Evolutionary conservation across 1,140 invertebrate species (phyloP), one percentile per base, ranked within the genome.

Genomic region (Drosophila persimilis): DNA sequence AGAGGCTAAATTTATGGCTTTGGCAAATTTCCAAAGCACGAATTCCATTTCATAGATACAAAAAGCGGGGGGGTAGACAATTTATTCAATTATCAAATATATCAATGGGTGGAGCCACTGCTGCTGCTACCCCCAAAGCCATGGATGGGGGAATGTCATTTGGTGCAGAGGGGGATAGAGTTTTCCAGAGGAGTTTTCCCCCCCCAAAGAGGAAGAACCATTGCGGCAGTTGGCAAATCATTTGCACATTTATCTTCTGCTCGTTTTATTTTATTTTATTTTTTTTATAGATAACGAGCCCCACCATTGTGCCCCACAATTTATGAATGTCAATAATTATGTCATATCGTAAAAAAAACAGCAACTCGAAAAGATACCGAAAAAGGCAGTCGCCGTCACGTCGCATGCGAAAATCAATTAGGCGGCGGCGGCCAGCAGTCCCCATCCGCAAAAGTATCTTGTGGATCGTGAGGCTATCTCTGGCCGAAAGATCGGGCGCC

Each of bases 321-420:
- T 84, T 86, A 77, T 84, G 77, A 77, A 80, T 63, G 73, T 80
- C 81, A 86, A 84, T 84, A 86, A 84, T 86, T 67, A 80, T 86
- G 77, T 46, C 60, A 69, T 61, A 64, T 65, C 56, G 73, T 73
- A 73, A 58, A 45, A 15, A 53, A 44, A 47, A 39, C 52, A 53
- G 20, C 20, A 17, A 51, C 4, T 13, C 48, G 46, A 24, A 6
- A 51, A 73, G 73, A 78, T 53, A 60, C 48, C 46, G 46, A 41
- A 24, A 65, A 39, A 52, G 45, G 52, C 51, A 48, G 17, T 55
- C 45, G 57, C 43, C 59, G 46, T 80, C 77, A 86, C 73, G 80
- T 86, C 69, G 73, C 81, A 70, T 69, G 77, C 61, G 73, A 80
- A 84, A 84, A 84, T 86, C 81, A 85, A 84, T 84, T 84, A 77